A percentile compares a stretch with the other conserved stretches of the same genome.
Conservation (phyloP, 37 sponge, comb jelly and placozoan species). For the Aplysina aerophoba region DNA sequence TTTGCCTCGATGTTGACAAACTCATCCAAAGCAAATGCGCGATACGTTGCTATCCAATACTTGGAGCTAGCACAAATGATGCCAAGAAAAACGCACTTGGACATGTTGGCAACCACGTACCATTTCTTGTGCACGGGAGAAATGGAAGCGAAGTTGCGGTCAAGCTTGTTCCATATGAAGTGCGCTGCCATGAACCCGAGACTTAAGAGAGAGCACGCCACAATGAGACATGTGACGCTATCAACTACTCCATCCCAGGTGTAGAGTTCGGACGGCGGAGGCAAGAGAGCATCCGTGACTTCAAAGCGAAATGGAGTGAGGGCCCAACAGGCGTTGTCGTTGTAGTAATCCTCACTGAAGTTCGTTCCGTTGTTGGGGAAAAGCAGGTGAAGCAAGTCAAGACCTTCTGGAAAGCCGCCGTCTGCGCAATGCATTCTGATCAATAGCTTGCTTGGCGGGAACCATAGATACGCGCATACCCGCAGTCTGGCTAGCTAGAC, state of each 20-base stretch:
- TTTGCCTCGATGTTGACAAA: conserved; percentile 46
- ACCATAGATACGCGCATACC: too few species aligned
- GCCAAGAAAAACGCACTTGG: conserved; percentile 68
- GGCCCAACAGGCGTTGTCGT: conserved; percentile 48
- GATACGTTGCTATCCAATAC: conserved; percentile 54
- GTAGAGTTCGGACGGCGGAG: conserved; percentile 37
- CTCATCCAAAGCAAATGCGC: conserved; percentile 44
- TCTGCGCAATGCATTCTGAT: conserved; percentile 42
- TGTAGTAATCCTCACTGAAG: not conserved
- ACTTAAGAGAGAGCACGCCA: conserved; percentile 38
- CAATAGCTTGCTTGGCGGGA: too few species aligned
- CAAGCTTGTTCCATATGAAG: conserved; percentile 39
- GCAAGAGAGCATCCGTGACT: conserved; percentile 38
- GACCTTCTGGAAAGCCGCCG: conserved; percentile 52
- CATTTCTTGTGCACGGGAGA: conserved; percentile 84
- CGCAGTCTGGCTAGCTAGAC: too few species aligned
- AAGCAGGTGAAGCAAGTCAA: conserved; percentile 60
- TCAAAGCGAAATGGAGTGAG: conserved; percentile 12
- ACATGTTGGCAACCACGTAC: conserved; percentile 85
- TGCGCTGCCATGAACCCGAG: conserved; percentile 26
- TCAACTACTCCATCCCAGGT: conserved; percentile 63
- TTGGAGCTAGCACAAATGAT: conserved; percentile 35
- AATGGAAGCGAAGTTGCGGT: conserved; percentile 61
- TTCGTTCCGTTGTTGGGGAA: conserved; percentile 64
- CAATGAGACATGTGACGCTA: conserved; percentile 32